Conservation (phyloP, 2,888 invertebrate genomes). For the Parelbella ahira region DNA sequence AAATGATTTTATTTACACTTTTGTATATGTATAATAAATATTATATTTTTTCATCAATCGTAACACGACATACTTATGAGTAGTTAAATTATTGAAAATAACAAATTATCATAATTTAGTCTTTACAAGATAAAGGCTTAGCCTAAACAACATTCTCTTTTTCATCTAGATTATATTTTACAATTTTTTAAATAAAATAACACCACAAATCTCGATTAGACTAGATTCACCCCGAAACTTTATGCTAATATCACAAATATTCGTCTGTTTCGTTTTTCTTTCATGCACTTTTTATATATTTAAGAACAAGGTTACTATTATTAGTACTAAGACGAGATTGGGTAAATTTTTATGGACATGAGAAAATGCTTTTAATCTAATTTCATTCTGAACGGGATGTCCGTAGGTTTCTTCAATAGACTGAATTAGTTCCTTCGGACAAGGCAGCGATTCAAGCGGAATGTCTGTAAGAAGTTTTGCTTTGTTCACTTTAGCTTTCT, state of each 20-base stretch:
- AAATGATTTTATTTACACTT: constrained; percentile 1
- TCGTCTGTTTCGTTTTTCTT: no score
- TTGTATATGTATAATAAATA: constrained; percentile 14
- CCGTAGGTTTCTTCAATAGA: constrained; percentile 67
- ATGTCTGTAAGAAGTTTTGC: constrained; percentile 63
- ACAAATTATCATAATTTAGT: no score
- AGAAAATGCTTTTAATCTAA: constrained; percentile 67
- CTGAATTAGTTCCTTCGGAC: constrained; percentile 70
- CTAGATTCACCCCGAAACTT: constrained; percentile 34
- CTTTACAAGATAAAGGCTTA: constrained; percentile 28
- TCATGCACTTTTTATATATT: constrained; percentile 26
- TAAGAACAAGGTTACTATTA: constrained; percentile 42
- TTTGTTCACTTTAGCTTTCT: constrained; percentile 46
- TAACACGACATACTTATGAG: constrained; percentile 19
- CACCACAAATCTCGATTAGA: constrained; percentile 33
- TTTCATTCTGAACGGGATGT: constrained; percentile 72
- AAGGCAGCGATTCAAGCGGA: constrained; percentile 65
- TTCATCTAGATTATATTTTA: constrained; percentile 17
- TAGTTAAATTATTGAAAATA: no score
- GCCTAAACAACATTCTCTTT: constrained; percentile 29
- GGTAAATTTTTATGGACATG: constrained; percentile 45
- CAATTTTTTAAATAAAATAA: constrained; percentile 22
- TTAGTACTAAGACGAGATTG: constrained; percentile 43
- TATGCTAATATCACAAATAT: constrained; percentile 74
- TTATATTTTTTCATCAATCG: constrained; percentile 8